These are phyloP conservation scores for Trichacis sp. DNA, from an alignment of 2,888 invertebrate genomes.

Conservation along the genomic window DNA sequence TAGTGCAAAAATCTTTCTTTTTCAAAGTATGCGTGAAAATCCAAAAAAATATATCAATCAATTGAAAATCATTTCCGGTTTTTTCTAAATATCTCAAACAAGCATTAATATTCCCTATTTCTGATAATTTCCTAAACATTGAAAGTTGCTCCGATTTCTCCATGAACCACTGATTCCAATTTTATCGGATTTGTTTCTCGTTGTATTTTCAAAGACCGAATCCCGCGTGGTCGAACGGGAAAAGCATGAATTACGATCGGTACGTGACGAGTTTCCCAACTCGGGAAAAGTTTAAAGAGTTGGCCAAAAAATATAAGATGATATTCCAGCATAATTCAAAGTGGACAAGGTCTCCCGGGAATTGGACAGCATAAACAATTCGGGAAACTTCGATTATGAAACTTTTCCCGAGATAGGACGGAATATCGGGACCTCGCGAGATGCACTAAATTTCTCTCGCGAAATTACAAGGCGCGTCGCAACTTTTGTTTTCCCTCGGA, in stretches of 20 bases:
- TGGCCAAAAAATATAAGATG: slow-evolving; percentile 21
- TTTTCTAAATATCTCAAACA: too few species aligned
- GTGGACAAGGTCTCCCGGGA: slow-evolving; percentile 32
- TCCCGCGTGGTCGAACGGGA: background rate
- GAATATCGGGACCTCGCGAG: slow-evolving; percentile 46
- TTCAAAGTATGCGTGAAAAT: too few species aligned
- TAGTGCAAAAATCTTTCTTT: too few species aligned
- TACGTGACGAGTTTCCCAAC: slow-evolving; percentile 3
- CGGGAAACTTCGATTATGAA: slow-evolving; percentile 66
- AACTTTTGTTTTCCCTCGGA: background rate
- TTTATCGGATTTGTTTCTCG: background rate
- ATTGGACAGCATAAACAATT: slow-evolving; percentile 61
- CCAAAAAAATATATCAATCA: too few species aligned
- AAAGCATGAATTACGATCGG: background rate
- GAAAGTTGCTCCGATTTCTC: too few species aligned
- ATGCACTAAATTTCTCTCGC: slow-evolving; percentile 49
- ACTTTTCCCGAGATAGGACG: slow-evolving; percentile 57
- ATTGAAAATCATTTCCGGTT: too few species aligned
- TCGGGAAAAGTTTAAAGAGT: slow-evolving; percentile 14
- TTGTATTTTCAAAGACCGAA: background rate
- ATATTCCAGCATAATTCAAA: slow-evolving; percentile 41
- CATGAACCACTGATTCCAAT: too few species aligned
- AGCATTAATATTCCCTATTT: too few species aligned
- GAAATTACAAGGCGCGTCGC: slow-evolving; percentile 11
- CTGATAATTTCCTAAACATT: too few species aligned